Conservation (phyloP, 2,888 invertebrate genomes). For the Clostera curtula region DNA sequence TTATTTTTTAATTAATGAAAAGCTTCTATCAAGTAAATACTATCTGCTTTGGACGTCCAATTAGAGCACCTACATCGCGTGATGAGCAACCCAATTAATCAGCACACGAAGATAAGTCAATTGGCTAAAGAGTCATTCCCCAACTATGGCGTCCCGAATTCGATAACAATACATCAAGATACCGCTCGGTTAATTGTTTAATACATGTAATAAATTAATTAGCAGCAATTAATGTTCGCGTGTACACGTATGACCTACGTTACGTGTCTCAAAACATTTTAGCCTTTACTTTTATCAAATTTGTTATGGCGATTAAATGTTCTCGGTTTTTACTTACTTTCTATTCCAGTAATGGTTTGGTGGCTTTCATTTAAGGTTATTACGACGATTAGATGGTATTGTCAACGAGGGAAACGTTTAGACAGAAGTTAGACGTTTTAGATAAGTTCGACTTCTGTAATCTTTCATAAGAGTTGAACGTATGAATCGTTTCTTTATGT, state of each 20-base stretch:
- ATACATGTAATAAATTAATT: conserved; percentile 74
- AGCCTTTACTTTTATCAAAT: conserved; percentile 38
- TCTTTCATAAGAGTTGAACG: too few species aligned
- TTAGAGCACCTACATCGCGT: conserved; percentile 59
- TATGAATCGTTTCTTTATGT: too few species aligned
- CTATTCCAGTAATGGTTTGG: conserved; percentile 21
- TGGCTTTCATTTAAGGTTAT: conserved; percentile 18
- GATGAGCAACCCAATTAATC: conserved; percentile 60
- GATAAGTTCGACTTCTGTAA: too few species aligned
- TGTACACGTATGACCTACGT: conserved; percentile 45
- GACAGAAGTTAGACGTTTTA: too few species aligned
- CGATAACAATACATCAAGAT: conserved; percentile 69
- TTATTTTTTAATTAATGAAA: conserved; percentile 20
- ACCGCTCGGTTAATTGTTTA: conserved; percentile 67
- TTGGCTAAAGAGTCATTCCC: conserved; percentile 52
- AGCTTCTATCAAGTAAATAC: conserved; percentile 37
- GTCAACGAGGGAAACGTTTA: too few species aligned
- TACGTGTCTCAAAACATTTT: conserved; percentile 36
- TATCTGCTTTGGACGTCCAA: conserved; percentile 45
- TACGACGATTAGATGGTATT: too few species aligned
- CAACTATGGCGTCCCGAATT: conserved; percentile 48
- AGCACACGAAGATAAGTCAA: conserved; percentile 68
- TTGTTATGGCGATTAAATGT: conserved; percentile 45
- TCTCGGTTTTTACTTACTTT: conserved; percentile 31
- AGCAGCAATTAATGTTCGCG: conserved; percentile 66